Percentiles rank a stretch among this genome's conserved stretches.
Conservation (phyloP, 2,113 vertebrate species). For the Vicugna pacos region DNA sequence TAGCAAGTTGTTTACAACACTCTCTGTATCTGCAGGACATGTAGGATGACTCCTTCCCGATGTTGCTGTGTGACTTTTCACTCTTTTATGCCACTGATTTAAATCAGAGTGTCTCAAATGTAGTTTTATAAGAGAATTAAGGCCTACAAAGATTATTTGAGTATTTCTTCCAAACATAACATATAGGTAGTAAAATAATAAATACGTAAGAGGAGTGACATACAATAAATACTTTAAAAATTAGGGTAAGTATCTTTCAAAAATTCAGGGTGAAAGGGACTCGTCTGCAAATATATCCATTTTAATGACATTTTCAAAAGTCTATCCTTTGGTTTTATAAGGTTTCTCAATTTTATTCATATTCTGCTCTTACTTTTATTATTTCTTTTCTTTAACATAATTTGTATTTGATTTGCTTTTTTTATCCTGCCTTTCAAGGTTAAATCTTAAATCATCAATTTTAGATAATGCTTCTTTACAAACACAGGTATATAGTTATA, state of each 20-base stretch:
- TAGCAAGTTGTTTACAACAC: not conserved
- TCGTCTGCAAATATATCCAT: not conserved
- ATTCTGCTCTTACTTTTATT: not conserved
- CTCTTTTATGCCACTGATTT: not conserved
- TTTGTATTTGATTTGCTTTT: not conserved
- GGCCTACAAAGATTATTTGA: not conserved
- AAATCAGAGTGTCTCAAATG: not conserved
- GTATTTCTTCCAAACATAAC: not conserved
- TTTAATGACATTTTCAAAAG: not conserved
- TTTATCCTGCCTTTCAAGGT: not conserved
- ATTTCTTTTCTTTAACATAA: not conserved
- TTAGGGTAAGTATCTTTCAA: not conserved
- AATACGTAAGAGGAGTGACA: not conserved
- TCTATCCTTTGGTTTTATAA: not conserved
- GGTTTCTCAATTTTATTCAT: not conserved
- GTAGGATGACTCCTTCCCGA: not conserved
- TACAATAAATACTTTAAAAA: not conserved
- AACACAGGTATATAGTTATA: not conserved
- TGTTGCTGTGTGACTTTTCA: not conserved
- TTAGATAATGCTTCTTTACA: not conserved
- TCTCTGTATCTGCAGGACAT: not conserved
- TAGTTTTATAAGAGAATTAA: not conserved
- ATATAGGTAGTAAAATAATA: not conserved
- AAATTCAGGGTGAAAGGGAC: not conserved
- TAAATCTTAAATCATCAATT: not conserved